phyloP scores from a whole-genome alignment of 2,113 vertebrate genomes.

The Falco punctatus region DNA sequence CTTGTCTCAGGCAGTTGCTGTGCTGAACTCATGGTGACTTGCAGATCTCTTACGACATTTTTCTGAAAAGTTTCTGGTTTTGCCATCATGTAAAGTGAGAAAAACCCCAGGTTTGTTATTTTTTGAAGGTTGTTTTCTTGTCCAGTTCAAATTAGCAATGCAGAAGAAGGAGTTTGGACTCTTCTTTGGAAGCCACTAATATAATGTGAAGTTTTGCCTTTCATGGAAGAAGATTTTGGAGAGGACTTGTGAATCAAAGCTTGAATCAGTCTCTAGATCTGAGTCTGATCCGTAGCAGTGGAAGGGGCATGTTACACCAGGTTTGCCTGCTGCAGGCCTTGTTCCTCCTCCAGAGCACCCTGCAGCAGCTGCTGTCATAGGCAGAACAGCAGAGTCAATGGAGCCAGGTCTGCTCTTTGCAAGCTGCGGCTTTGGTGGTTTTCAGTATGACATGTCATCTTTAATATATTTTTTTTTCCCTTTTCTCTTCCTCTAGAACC shows the following conservation, averaged over 20 bases:
- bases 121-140: not conserved
- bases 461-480: not conserved
- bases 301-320: not conserved
- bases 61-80: not conserved
- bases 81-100: not conserved
- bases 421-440: not conserved
- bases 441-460: not conserved
- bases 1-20: not conserved
- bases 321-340: not conserved
- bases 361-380: not conserved
- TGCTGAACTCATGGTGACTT: not conserved
- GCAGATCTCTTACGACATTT: not conserved
- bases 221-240: not conserved
- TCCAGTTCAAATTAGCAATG: not conserved
- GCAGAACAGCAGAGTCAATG: not conserved
- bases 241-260: not conserved
- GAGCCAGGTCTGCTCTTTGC: not conserved
- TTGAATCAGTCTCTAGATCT: not conserved
- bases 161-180: not conserved
- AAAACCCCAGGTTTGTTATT: fast-evolving
- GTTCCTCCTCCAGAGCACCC: not conserved
- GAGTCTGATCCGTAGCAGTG: not conserved
- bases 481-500: not conserved
- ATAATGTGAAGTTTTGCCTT: not conserved
- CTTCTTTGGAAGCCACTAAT: not conserved